A percentile compares a stretch with the other conserved stretches of the same genome.
These are phyloP conservation scores for Bombus waltoni DNA, from an alignment of 1,140 invertebrate genomes.

Conservation along the genomic window DNA sequence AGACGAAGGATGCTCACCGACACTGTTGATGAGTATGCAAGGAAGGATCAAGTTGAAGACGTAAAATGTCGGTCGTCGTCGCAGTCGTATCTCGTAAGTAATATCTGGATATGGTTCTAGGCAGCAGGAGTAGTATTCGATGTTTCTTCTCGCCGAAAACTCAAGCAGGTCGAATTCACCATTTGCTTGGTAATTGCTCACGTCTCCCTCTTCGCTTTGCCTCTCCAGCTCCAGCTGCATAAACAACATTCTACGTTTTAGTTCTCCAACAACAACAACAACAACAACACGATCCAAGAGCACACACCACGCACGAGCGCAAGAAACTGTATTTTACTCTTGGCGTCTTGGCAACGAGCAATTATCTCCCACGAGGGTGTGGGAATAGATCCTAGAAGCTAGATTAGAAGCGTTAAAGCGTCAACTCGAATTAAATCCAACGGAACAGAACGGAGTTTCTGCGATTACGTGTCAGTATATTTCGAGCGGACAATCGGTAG, in stretches of 20 bases:
- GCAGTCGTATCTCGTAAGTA: slow-evolving; percentile 88
- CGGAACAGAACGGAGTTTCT: too few species aligned
- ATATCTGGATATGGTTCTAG: slow-evolving; percentile 86
- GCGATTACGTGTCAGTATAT: slow-evolving; percentile 32
- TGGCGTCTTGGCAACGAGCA: neutral
- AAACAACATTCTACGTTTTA: neutral
- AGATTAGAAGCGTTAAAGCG: slow-evolving; percentile 15
- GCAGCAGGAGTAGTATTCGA: slow-evolving; percentile 89
- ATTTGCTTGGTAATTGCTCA: slow-evolving; percentile 90
- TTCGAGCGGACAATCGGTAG: neutral
- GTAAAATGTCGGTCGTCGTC: slow-evolving; percentile 93
- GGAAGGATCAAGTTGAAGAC: slow-evolving; percentile 96
- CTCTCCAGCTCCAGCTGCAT: slow-evolving; percentile 87
- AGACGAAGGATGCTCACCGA: slow-evolving; percentile 83
- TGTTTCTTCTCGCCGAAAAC: slow-evolving; percentile 88
- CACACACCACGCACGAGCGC: too few species aligned
- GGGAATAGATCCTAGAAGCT: neutral
- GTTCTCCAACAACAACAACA: neutral
- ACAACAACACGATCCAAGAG: neutral
- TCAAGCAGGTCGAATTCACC: slow-evolving; percentile 91
- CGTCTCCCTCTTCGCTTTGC: slow-evolving; percentile 88
- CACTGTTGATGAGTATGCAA: slow-evolving; percentile 94
- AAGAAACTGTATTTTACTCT: neutral
- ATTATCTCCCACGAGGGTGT: neutral
- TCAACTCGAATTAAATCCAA: slow-evolving; percentile 17